A percentile compares a stretch with the other conserved stretches of the same genome.
Evolutionary conservation across 2,113 vertebrate genomes (phyloP).

Genomic region (Psettodes erumei): DNA sequence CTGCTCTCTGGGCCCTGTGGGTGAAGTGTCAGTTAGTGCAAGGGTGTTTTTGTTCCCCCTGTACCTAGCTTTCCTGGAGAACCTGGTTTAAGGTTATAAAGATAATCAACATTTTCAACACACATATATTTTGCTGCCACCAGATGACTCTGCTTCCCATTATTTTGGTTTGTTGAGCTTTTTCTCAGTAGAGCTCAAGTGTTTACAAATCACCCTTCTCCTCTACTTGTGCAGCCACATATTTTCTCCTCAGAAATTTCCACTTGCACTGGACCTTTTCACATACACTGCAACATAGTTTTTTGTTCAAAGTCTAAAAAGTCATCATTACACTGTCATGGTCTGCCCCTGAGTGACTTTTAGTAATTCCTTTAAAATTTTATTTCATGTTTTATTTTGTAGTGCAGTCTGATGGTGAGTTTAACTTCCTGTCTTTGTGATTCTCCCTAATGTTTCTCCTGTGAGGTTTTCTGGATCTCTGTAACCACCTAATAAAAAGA

Average conservation of each 20-base stretch:
- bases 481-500: too few relatives aligned
- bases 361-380: not conserved
- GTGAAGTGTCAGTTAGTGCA: constrained; percentile 39
- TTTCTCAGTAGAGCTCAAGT: not conserved
- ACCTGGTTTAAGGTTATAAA: constrained; percentile 24
- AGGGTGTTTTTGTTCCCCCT: not conserved
- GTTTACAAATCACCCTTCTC: not conserved
- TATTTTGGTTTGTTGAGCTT: constrained; percentile 3
- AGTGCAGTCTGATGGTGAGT: too few relatives aligned
- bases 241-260: not conserved
- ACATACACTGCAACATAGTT: not conserved
- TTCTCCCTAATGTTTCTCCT: too few relatives aligned
- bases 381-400: too few relatives aligned
- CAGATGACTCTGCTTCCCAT: constrained; percentile 1
- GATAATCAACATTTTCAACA: constrained; percentile 36
- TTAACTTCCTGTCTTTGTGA: too few relatives aligned
- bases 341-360: too few relatives aligned
- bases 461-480: too few relatives aligned
- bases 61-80: constrained; percentile 38
- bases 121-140: constrained; percentile 24
- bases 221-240: too few relatives aligned
- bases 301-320: not conserved
- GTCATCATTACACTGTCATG: too few relatives aligned
- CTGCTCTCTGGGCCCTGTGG: constrained; percentile 33
- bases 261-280: not conserved